Conservation (phyloP, 2,888 invertebrate species). For the Heteromyza rotundicornis region DNA sequence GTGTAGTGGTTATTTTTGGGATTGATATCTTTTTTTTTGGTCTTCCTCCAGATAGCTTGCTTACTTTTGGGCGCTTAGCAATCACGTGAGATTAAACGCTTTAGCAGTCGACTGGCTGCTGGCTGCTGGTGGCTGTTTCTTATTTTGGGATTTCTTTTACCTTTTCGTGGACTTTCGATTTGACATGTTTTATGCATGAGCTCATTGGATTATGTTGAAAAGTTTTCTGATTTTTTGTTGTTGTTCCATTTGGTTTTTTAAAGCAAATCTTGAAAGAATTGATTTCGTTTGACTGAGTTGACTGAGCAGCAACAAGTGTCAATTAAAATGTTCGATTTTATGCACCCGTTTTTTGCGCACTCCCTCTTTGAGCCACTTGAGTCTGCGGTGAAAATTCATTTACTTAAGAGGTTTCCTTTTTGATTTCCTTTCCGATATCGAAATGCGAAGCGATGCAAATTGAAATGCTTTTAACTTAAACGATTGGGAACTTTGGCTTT, state of each 20-base stretch:
- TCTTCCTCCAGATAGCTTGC: too few species aligned
- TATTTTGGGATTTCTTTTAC: neutral
- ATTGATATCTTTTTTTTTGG: too few species aligned
- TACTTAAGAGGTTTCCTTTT: neutral
- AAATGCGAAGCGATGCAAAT: neutral
- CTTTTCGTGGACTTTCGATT: neutral
- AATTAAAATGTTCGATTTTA: neutral
- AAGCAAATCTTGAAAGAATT: too few species aligned
- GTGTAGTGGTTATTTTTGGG: too few species aligned
- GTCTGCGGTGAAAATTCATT: neutral
- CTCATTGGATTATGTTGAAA: neutral
- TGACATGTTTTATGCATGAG: neutral
- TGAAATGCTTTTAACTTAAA: too few species aligned
- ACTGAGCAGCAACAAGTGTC: constrained; percentile 2
- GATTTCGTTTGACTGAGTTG: neutral
- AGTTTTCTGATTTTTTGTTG: too few species aligned
- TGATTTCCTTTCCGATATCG: too few species aligned
- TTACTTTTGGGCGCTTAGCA: neutral
- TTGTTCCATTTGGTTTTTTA: too few species aligned
- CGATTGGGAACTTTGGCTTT: too few species aligned
- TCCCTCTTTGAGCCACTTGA: neutral
- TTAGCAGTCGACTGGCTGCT: too few species aligned
- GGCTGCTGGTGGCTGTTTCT: too few species aligned
- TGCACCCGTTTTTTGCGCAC: neutral
- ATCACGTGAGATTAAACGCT: neutral